Base-by-base conservation (phyloP, 2,888 invertebrate genomes). In the Norana najaformis region DNA sequence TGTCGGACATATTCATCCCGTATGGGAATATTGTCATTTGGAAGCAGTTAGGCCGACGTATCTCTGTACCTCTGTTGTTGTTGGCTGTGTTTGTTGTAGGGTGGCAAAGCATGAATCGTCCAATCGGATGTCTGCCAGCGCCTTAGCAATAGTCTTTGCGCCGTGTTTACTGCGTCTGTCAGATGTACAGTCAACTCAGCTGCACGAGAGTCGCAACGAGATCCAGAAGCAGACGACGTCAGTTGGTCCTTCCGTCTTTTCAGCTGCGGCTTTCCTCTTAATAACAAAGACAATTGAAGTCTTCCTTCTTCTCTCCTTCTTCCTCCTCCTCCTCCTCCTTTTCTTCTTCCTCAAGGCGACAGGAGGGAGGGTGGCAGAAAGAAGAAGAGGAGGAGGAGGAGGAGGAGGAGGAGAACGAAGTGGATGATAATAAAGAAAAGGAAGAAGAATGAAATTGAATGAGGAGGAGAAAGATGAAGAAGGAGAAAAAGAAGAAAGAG, bases 111-210 rank as follows among this genome's bases (percentile, higher is more conserved):
- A 85, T 85, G 85, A 36, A 36, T 85, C 85, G 37, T 35, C 23
- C 36, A 85, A 85, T 85, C 18, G 37, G 34, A 85, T 85, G 85
- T 85, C 85, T 13, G 37, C 85, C 85, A 85, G 35, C 23, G 85
- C 85, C 23, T 36, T 85, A 37, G 85, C 85, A 23, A 85, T 85
- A 23, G 37, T 37, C 85, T 85, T 85, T 23, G 85, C 14, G 4
- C 85, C 85, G 16, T 85, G 85, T 85, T 8, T 85, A 5, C 35
- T 85, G 18, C 35, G 85, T 36, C 34, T n/a, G 11, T 16, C 85
- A 23, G n/a, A 5, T 36, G 8, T 8, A 23, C 35, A 85, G 20
- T 36, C 35, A 36, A 1, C 37, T 36, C 35, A 3, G 35, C 18
- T 85, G 2, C 5, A 36, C 18, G 85, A 35, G 13, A 36, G 18